Evolutionary conservation across 2,113 vertebrate genomes (phyloP).

Genomic region (Proteles cristata): DNA sequence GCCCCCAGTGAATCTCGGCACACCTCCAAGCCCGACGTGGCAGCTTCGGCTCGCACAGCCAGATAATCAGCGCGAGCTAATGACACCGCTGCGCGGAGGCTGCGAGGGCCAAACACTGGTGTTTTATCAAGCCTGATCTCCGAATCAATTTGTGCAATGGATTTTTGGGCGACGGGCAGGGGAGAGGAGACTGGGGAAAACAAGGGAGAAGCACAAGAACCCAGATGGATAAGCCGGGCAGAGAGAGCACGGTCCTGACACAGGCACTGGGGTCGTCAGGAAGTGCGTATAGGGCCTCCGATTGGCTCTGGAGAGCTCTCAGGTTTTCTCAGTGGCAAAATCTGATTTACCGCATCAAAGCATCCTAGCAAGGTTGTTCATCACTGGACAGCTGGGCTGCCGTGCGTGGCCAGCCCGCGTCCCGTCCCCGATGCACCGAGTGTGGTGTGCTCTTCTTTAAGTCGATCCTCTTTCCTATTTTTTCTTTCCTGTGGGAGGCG

Average conservation of each 20-base stretch:
- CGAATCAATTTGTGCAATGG: slow-evolving; percentile 71
- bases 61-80: slow-evolving; percentile 74
- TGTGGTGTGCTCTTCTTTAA: background rate
- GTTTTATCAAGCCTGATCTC: slow-evolving; percentile 80
- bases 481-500: background rate
- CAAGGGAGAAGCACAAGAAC: background rate
- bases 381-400: fast-evolving
- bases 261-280: background rate
- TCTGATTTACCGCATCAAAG: background rate
- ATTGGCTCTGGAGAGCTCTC: background rate
- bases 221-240: background rate
- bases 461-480: background rate
- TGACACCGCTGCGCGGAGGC: background rate
- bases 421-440: background rate
- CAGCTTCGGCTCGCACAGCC: slow-evolving; percentile 67
- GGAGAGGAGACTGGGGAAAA: background rate
- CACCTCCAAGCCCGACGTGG: slow-evolving; percentile 65
- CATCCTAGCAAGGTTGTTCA: background rate
- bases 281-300: background rate
- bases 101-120: slow-evolving; percentile 59
- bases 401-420: background rate
- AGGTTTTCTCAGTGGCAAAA: slow-evolving; percentile 57
- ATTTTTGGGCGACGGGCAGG: background rate
- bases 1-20: slow-evolving; percentile 83
- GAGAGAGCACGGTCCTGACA: background rate